Percentiles rank a stretch among this genome's conserved stretches.
These are phyloP conservation scores for Nymphicus hollandicus DNA, from an alignment of 2,113 vertebrate genomes.

Conservation along the genomic window DNA sequence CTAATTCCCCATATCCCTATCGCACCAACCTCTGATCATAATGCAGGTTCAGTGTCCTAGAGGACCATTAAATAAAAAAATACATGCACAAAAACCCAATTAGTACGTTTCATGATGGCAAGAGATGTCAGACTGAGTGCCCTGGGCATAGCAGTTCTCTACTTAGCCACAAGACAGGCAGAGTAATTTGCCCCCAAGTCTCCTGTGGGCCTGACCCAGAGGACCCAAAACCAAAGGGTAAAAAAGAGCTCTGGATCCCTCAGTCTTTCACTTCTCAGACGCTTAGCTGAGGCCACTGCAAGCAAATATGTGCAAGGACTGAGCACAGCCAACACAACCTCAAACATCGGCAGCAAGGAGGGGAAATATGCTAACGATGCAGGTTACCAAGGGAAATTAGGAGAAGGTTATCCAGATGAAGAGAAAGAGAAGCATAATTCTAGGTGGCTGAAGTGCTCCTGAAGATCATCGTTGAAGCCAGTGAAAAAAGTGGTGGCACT, in stretches of 20 bases:
- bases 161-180: background rate
- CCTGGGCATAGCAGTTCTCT: background rate
- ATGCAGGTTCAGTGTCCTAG: slow-evolving; percentile 16
- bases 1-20: slow-evolving; percentile 38
- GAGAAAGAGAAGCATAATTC: background rate
- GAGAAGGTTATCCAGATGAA: background rate
- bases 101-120: background rate
- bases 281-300: background rate
- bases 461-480: background rate
- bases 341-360: background rate
- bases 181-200: background rate
- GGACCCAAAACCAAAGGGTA: background rate
- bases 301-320: fast-evolving
- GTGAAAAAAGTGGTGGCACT: background rate
- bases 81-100: background rate
- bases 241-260: background rate
- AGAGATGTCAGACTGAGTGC: background rate
- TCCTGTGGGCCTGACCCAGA: background rate
- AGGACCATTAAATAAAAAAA: slow-evolving; percentile 28
- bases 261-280: background rate
- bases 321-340: background rate
- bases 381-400: background rate
- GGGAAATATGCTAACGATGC: background rate
- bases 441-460: fast-evolving
- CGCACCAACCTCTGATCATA: slow-evolving; percentile 35